Evolutionary conservation across 2,113 vertebrate genomes (phyloP).

Genomic region (Verasper variegatus): DNA sequence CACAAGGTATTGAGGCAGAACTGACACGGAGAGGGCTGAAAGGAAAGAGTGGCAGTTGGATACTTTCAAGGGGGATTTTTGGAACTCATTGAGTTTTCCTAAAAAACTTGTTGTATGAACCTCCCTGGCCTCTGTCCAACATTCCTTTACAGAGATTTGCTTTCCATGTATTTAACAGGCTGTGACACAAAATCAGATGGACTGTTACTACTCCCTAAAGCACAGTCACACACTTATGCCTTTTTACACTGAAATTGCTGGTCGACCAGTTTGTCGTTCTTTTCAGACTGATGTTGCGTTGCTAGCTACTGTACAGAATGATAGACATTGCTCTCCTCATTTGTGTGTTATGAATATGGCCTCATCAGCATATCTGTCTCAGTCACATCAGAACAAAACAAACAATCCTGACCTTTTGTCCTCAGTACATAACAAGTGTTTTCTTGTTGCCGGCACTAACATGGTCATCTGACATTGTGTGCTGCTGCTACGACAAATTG

Average conservation of each 20-base stretch:
- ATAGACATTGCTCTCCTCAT: background rate
- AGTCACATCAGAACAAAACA: background rate
- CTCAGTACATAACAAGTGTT: slow-evolving; percentile 11
- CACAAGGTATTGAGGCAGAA: slow-evolving; percentile 25
- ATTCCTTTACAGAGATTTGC: slow-evolving; percentile 47
- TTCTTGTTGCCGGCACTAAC: background rate
- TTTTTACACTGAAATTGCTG: background rate
- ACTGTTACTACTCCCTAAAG: slow-evolving; percentile 11
- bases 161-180: slow-evolving; percentile 43
- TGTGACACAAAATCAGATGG: slow-evolving; percentile 11
- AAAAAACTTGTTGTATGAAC: slow-evolving; percentile 42
- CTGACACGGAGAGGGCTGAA: slow-evolving; percentile 8
- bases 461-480: too few relatives aligned
- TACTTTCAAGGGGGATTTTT: slow-evolving; percentile 26
- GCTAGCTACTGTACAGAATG: background rate
- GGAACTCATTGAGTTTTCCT: slow-evolving; percentile 56
- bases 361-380: background rate
- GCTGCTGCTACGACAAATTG: background rate
- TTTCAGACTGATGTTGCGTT: background rate
- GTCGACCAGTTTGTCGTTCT: background rate
- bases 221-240: background rate
- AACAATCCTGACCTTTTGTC: slow-evolving; percentile 36
- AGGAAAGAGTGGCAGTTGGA: background rate
- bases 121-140: background rate
- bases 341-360: background rate